These are phyloP conservation scores for Cosmia pyralina DNA, from an alignment of 2,888 invertebrate species.

Conservation along the genomic window DNA sequence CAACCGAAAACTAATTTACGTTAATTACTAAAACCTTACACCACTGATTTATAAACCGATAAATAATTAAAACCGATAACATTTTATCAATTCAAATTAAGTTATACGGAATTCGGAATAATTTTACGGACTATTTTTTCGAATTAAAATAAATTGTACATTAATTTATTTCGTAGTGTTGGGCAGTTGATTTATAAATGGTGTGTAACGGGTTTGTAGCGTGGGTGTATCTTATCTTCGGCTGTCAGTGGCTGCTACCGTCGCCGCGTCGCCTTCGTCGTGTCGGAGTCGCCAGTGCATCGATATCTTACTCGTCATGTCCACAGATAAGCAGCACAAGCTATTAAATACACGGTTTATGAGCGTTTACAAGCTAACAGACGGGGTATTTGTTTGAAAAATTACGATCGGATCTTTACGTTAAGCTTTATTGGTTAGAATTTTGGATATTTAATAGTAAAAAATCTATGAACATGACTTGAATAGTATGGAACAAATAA, in stretches of 20 bases:
- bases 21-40: constrained; percentile 48
- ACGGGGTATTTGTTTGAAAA: constrained; percentile 12
- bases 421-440: not conserved
- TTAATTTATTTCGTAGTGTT: constrained; percentile 55
- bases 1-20: constrained; percentile 45
- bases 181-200: constrained; percentile 61
- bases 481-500: too few relatives aligned
- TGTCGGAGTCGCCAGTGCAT: constrained; percentile 62
- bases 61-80: constrained; percentile 55
- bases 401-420: not conserved
- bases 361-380: constrained; percentile 39
- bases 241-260: constrained; percentile 77
- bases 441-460: too few relatives aligned
- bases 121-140: too few relatives aligned
- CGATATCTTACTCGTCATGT: constrained; percentile 77
- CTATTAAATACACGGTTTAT: constrained; percentile 74
- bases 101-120: too few relatives aligned
- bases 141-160: constrained; percentile 60
- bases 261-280: constrained; percentile 66
- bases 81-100: too few relatives aligned
- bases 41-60: constrained; percentile 43
- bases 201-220: constrained; percentile 64
- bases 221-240: constrained; percentile 78
- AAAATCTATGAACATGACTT: too few relatives aligned
- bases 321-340: constrained; percentile 75